phyloP scores from a whole-genome alignment of 2,113 vertebrate genomes.

The Eudorcas thomsonii region DNA sequence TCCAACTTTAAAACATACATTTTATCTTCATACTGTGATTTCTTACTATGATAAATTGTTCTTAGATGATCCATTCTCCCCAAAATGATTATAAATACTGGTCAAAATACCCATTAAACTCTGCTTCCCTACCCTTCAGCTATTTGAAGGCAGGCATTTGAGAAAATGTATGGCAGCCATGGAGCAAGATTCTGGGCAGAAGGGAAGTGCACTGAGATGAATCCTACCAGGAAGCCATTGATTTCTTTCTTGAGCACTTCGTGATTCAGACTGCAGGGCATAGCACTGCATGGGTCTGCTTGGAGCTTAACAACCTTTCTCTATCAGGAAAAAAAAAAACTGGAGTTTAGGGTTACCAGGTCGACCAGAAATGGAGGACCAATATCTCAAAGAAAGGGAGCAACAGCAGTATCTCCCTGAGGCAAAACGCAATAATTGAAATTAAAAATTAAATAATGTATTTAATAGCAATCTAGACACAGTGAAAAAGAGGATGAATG shows the following conservation, averaged over 20 bases:
- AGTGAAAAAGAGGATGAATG: background rate
- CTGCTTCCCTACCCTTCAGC: background rate
- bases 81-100: background rate
- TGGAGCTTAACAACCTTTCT: background rate
- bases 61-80: background rate
- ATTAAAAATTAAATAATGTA: background rate
- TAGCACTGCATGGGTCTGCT: background rate
- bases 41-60: background rate
- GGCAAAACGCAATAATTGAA: background rate
- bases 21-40: background rate
- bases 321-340: background rate
- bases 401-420: background rate
- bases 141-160: background rate
- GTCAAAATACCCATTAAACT: background rate
- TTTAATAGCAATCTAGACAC: constrained; percentile 4
- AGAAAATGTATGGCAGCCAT: background rate
- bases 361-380: background rate
- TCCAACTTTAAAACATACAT: background rate
- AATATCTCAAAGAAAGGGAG: background rate
- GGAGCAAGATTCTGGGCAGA: background rate
- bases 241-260: background rate
- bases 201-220: background rate
- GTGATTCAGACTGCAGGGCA: background rate
- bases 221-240: background rate
- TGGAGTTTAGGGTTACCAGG: background rate